These are phyloP conservation scores for Alethe castanea DNA, from an alignment of 2,113 vertebrate species.

Conservation along the genomic window DNA sequence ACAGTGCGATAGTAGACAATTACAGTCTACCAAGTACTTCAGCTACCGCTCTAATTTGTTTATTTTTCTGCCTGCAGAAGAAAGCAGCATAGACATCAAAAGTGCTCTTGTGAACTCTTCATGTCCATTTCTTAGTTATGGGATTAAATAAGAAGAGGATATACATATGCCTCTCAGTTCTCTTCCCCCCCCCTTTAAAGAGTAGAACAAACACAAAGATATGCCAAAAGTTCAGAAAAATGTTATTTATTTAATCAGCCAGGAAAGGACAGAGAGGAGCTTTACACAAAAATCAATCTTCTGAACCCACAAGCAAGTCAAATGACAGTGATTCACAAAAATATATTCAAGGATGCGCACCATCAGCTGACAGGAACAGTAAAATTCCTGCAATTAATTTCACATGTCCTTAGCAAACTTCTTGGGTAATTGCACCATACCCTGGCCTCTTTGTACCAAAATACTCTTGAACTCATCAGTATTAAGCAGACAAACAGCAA, in stretches of 20 bases:
- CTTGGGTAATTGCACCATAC: not conserved
- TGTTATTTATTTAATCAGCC: not conserved
- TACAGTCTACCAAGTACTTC: not conserved
- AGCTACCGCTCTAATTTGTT: not conserved
- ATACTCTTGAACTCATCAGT: not conserved
- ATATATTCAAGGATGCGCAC: not conserved
- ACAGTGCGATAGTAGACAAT: not conserved
- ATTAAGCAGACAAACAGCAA: not conserved
- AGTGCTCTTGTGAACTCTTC: not conserved
- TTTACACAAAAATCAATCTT: not conserved
- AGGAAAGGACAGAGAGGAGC: not conserved
- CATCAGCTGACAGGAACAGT: not conserved
- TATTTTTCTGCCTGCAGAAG: not conserved
- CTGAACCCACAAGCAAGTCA: not conserved
- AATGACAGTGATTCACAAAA: not conserved
- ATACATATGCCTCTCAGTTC: not conserved
- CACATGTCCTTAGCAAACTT: not conserved
- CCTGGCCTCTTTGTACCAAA: not conserved
- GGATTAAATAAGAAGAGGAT: slow-evolving; percentile 1
- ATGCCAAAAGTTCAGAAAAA: slow-evolving; percentile 31
- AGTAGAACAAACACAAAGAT: slow-evolving; percentile 17
- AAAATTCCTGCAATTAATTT: not conserved
- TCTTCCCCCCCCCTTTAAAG: slow-evolving; percentile 16
- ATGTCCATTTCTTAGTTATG: not conserved
- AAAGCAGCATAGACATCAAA: slow-evolving; percentile 4